Base-by-base conservation (phyloP, 2,113 vertebrate species). In the Trematocara nigrifrons region DNA sequence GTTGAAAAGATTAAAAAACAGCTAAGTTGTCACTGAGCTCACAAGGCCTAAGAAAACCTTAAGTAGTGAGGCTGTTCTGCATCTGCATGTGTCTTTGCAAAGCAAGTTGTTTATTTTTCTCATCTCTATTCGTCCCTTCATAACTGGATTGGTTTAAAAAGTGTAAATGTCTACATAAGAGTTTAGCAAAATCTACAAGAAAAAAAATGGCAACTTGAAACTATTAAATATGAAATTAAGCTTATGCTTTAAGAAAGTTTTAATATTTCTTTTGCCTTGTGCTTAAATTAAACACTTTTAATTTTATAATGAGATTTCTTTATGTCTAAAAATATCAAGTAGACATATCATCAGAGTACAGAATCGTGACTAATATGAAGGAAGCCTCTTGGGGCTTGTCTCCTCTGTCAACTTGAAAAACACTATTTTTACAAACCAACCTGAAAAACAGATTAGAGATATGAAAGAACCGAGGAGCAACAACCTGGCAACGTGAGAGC, bases 321-420 rank as follows among this genome's bases (percentile, higher is more conserved):
- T 61, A 38, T 78, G 49, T 51, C 57, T 66, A 47, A 74, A 11
- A 15, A 69, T 22, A 76, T 89, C 47, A 78, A 3, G 9, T 42
- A 71, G 53, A 80, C 80, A 51, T 56, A 52, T 56, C 35, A 26
- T 88, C 84, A 78, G 54, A 82, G 79, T 1, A 80, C 69, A 81
- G 82, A 82, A 88, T 92, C 84, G 80, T 91, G 92, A 93, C 91
- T 80, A 84, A 56, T n/a, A n/a, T 42, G 74, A 89, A 18, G 38
- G 66, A 87, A 86, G 49, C 64, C 79, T 42, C n/a, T 11, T 54
- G 53, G 64, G 13, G 51, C 29, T 56, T 10, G 49, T 52, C 22
- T 79, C 40, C 16, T 74, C 45, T 33, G 59, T 78, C 40, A 64
- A 40, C 49, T 54, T 66, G 29, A 89, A 12, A 20, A 11, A 15